Evolutionary conservation across 2,888 invertebrate species (phyloP), one percentile per base, ranked within the genome.

Genomic region (Limnephilus auricula): DNA sequence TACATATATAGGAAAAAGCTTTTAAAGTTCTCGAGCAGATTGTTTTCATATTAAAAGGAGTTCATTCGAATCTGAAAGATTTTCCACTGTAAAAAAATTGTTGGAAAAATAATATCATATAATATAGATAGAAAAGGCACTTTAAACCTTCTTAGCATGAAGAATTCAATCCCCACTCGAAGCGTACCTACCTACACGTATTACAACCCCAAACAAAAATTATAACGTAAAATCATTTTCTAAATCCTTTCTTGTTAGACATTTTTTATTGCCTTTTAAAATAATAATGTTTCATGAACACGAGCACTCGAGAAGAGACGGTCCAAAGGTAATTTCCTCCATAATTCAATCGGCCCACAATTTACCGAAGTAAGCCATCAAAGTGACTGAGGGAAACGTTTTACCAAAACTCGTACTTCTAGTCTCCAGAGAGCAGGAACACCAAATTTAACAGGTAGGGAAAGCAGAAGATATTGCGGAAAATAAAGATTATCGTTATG

Each of bases 321-420:
- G 32, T 34, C 34, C 34, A 34, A 82, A 82, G 34, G 34, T 34
- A 82, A 78, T 90, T 90, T 84, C 15, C 90, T 37, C 80, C 65
- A 84, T 90, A 84, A 90, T 90, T 90, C 84, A 78, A 84, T 84
- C 34, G 84, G 50, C 31, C 83, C 83, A 90, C 90, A 90, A 84
- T 83, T 90, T 84, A 50, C n/a, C 90, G 34, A 90, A 90, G 90
- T 90, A 84, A 82, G 34, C 90, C 90, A 80, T 90, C 90, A 84
- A 82, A 89, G 84, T 32, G 78, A 65, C 34, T 34, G 9, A 65
- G 25, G 9, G n/a, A 65, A 65, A n/a, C 65, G 65, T 65, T 65
- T 65, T 65, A 65, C n/a, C 65, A 65, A n/a, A 65, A 65, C 25
- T 25, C 65, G 65, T n/a, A 65, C 65, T 65, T 65, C 25, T n/a